Base-by-base conservation (phyloP, 2,113 vertebrate genomes). In the Cryptoleucopteryx plumbea region DNA sequence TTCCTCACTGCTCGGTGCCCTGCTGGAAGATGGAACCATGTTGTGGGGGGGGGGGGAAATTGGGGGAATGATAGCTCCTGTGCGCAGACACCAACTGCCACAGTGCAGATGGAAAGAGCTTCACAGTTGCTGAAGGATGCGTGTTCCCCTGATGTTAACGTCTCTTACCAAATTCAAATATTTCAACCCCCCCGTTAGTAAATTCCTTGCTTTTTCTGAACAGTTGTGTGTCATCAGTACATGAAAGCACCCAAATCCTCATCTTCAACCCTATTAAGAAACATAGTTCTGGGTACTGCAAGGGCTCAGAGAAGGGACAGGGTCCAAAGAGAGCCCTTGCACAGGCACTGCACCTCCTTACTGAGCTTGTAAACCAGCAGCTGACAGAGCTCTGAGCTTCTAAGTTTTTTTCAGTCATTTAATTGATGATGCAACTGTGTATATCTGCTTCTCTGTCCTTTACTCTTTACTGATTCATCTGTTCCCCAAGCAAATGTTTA, bases 41-140 rank as follows among this genome's bases (percentile, higher is more conserved):
- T 25, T 11, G 10, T 27, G 27, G 45, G 85, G 36, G 50, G 65
- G 65, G 42, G 38, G 9, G 56, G 42, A 67, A 55, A 52, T 0
- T 14, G 29, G 29, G 47, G 59, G 40, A 82, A 83, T 43, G 45
- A 63, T 7, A 63, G 47, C 20, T 78, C 58, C 52, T 48, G 27
- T 19, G 45, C 31, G 48, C 84, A 82, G 83, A 74, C 52, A 50
- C 50, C 0, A 1, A 70, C 5, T 32, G 58, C 53, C 63, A 43
- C 16, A 22, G 63, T 8, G 63, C 50, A 50, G 40, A 50, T 31
- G 42, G 59, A 27, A 66, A 20, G 16, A 68, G 40, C 36, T 48
- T 56, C 82, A 38, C 0, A 0, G 63, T 1, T 50, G 31, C 40
- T 16, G 75, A 43, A 61, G 79, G 74, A 72, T 6, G 11, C 15